Conservation (phyloP, 2,888 invertebrate species). For the Rugalucina vietnamica region DNA sequence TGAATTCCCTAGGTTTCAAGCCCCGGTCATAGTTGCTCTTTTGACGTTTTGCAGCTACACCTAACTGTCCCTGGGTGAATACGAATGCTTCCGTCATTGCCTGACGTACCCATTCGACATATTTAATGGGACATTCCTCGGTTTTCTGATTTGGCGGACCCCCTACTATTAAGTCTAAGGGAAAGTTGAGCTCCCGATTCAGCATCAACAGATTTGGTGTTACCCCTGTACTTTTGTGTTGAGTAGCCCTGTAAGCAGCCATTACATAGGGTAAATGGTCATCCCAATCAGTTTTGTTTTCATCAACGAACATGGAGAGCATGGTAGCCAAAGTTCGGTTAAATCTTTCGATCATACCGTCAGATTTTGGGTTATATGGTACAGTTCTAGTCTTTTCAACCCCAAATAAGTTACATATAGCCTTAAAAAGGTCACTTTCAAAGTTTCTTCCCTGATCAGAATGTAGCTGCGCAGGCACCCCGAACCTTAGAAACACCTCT, state of each 20-base stretch:
- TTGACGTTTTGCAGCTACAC: constrained; percentile 12
- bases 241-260: constrained; percentile 50
- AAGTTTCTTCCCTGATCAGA: background rate
- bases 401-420: background rate
- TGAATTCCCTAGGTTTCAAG: constrained; percentile 15
- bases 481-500: background rate
- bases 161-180: constrained; percentile 35
- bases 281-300: constrained; percentile 51
- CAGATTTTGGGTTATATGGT: background rate
- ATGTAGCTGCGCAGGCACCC: background rate
- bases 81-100: background rate
- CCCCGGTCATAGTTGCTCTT: constrained; percentile 22
- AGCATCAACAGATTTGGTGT: constrained; percentile 48
- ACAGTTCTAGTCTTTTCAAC: background rate
- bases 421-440: background rate
- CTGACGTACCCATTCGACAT: background rate
- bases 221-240: constrained; percentile 38
- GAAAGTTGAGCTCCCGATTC: constrained; percentile 33
- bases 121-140: background rate
- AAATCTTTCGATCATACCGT: background rate
- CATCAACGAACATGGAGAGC: background rate
- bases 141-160: background rate
- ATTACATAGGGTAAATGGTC: constrained; percentile 37
- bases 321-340: background rate
- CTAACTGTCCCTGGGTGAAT: background rate